phyloP scores from a whole-genome alignment of 2,797 vertebrate genomes.

The Rhinogobio ventralis region DNA sequence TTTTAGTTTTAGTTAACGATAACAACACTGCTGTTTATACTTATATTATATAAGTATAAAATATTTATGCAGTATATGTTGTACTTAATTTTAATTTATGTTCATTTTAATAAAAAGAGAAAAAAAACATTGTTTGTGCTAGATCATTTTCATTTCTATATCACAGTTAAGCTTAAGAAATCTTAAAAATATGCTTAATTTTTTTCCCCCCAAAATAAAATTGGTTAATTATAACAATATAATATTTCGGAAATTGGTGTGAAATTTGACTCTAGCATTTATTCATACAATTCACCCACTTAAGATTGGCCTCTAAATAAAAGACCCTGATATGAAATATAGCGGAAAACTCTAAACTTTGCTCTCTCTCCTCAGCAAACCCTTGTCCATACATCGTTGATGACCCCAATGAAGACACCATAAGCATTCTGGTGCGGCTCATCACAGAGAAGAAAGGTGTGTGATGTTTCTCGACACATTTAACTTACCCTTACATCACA shows the following conservation, averaged over 20 bases:
- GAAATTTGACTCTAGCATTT: neutral
- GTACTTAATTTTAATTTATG: neutral
- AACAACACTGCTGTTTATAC: neutral
- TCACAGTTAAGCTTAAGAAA: neutral
- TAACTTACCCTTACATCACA: neutral
- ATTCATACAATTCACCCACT: neutral
- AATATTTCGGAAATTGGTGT: neutral
- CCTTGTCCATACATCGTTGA: slow-evolving; percentile 82
- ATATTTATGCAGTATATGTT: neutral
- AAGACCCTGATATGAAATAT: neutral
- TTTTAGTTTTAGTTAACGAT: neutral
- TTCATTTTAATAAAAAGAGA: neutral
- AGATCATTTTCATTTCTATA: neutral
- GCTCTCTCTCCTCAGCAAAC: slow-evolving; percentile 66
- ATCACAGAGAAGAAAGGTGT: slow-evolving; percentile 96
- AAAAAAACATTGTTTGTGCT: too few relatives aligned
- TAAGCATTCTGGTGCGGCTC: slow-evolving; percentile 91
- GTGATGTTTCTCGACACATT: neutral
- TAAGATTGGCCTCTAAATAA: neutral
- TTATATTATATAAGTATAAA: too few relatives aligned
- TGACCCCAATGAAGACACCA: slow-evolving; percentile 93
- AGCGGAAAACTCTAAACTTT: neutral
- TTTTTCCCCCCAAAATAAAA: neutral
- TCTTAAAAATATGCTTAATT: neutral
- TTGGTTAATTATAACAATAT: neutral